Evolutionary conservation across 1,140 invertebrate species (phyloP), one percentile per base, ranked within the genome.

Genomic region (Cyclargus thomasi): DNA sequence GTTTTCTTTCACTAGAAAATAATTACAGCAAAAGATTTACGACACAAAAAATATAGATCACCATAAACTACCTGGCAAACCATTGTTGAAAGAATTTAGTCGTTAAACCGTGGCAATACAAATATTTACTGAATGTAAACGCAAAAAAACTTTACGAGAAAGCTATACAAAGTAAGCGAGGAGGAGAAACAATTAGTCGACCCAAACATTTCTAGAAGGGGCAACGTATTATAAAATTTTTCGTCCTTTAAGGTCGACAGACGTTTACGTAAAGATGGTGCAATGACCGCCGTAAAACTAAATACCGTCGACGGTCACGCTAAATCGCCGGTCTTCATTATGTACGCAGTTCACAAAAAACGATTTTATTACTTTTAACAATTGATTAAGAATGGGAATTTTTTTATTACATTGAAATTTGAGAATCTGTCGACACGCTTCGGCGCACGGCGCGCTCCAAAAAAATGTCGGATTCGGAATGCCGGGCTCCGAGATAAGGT

Each of bases 211-310:
- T 47, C 18, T 36, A 47, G 6, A 53, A 47, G 36, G 70, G 62
- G 70, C 70, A 69, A 62, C 64, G 73, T 21, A 47, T 39, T 20
- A 35, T 59, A 65, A 65, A 69, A 70, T 64, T 70, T 69, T 62
- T 53, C 68, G 70, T 71, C 64, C 69, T 65, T 68, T 69, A 72
- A 74, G 70, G 70, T 74, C 75, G 63, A 69, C 47, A 72, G 68
- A 75, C 70, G 20, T 76, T 72, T 63, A 70, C 55, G 55, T 59
- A 55, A 62, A 73, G 64, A 69, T 67, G 70, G 67, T 70, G 68
- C 72, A 71, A 68, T 67, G 67, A 57, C 65, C 65, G 65, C 29
- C 55, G 57, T 67, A 67, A 67, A 67, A 62, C 35, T 67, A 22
- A 67, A 57, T 22, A 20, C 8, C 55, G 55, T 59, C 18, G 55